These are phyloP conservation scores for Ophion slaviceki DNA, from an alignment of 2,888 invertebrate genomes.

Conservation along the genomic window DNA sequence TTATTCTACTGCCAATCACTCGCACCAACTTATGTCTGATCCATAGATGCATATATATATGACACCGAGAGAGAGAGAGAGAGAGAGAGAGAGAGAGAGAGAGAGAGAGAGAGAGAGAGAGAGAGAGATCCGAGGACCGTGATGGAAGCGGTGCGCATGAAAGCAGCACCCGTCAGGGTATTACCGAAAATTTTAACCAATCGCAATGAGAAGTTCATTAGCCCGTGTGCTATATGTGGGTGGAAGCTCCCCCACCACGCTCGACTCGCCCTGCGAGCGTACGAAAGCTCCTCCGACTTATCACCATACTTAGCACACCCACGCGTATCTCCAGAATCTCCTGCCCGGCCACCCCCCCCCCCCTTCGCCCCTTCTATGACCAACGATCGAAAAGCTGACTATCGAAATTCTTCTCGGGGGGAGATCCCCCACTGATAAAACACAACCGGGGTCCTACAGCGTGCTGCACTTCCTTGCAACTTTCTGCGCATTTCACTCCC, in stretches of 20 bases:
- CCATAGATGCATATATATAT: neutral
- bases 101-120: neutral
- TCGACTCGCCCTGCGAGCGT: slow-evolving; percentile 30
- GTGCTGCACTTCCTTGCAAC: neutral
- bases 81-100: too few relatives aligned
- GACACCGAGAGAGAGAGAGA: too few relatives aligned
- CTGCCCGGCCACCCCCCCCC: neutral
- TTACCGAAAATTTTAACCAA: slow-evolving; percentile 82
- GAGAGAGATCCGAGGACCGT: slow-evolving; percentile 66
- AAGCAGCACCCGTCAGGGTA: slow-evolving; percentile 81
- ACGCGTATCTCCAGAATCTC: slow-evolving; percentile 3
- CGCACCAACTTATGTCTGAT: neutral
- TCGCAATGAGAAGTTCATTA: slow-evolving; percentile 83
- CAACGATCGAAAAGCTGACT: slow-evolving; percentile 22
- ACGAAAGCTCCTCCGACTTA: too few relatives aligned
- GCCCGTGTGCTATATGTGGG: slow-evolving; percentile 71
- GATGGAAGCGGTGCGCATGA: slow-evolving; percentile 73
- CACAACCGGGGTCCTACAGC: slow-evolving; percentile 70
- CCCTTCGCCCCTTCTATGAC: slow-evolving; percentile 37
- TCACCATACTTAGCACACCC: too few relatives aligned
- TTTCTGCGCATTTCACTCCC: neutral
- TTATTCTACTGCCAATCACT: slow-evolving; percentile 33
- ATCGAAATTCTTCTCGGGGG: slow-evolving; percentile 70
- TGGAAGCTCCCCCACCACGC: slow-evolving; percentile 62
- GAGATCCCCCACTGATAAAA: slow-evolving; percentile 78